Conservation (phyloP, 2,888 invertebrate genomes). For the Habroteleia sp. region DNA sequence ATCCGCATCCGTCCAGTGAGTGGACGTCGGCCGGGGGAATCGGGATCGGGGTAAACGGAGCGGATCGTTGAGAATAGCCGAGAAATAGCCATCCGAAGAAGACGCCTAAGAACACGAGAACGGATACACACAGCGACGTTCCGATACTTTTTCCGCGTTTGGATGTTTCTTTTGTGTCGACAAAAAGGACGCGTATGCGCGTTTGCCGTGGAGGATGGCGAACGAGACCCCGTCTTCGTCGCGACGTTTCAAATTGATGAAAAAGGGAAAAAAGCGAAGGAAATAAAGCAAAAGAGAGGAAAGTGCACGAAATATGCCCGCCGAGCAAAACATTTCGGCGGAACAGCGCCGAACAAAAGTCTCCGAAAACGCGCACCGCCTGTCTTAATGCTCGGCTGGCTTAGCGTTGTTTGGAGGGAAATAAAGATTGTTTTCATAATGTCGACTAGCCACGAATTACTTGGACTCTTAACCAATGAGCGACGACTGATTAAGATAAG, state of each 20-base stretch:
- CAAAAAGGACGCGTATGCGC: constrained; percentile 33
- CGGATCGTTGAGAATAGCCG: constrained; percentile 66
- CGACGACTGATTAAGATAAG: constrained; percentile 6
- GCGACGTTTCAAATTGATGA: constrained; percentile 60
- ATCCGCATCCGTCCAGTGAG: constrained; percentile 54
- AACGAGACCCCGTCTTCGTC: constrained; percentile 4
- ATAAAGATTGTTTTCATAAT: constrained; percentile 49
- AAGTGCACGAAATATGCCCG: constrained; percentile 32
- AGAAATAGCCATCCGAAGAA: constrained; percentile 60
- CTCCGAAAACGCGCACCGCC: constrained; percentile 48
- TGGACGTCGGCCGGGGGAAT: constrained; percentile 56
- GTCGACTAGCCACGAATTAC: constrained; percentile 42
- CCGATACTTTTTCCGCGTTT: constrained; percentile 45
- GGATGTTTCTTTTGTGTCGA: constrained; percentile 55
- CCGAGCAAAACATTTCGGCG: constrained; percentile 56
- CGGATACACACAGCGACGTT: constrained; percentile 57
- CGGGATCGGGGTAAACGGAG: constrained; percentile 66
- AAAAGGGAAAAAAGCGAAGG: constrained; percentile 22
- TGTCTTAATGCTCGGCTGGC: constrained; percentile 55
- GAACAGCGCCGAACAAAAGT: constrained; percentile 60
- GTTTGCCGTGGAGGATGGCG: constrained; percentile 5
- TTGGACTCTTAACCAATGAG: constrained; percentile 35
- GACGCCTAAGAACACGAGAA: constrained; percentile 61
- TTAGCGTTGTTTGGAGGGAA: constrained; percentile 46
- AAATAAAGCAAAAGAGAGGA: constrained; percentile 17